These are phyloP conservation scores for Opisthocomus hoazin DNA, from an alignment of 2,113 vertebrate genomes.

Conservation along the genomic window DNA sequence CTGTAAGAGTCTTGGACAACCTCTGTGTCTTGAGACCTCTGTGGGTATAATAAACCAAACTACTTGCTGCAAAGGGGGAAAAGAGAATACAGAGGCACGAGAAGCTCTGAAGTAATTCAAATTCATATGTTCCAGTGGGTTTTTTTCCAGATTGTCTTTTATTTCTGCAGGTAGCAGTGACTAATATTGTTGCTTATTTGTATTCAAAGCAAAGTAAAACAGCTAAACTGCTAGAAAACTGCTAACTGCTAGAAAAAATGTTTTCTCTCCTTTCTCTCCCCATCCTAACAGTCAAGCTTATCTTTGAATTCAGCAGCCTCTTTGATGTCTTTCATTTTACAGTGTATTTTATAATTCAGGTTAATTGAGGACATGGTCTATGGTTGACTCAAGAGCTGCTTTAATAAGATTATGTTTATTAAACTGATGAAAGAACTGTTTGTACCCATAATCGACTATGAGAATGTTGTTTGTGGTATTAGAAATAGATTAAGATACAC, in stretches of 20 bases:
- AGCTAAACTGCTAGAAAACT: background rate
- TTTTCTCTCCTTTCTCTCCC: background rate
- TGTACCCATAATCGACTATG: background rate
- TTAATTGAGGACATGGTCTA: conserved; percentile 48
- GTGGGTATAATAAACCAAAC: background rate
- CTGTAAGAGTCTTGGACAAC: background rate
- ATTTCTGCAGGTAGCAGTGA: background rate
- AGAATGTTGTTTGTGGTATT: conserved; percentile 39
- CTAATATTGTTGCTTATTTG: background rate
- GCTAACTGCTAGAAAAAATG: background rate
- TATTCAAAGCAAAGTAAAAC: background rate
- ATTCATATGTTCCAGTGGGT: background rate
- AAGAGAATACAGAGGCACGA: background rate
- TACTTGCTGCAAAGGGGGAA: background rate
- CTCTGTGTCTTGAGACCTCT: background rate
- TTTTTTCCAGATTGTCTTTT: background rate
- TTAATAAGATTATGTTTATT: conserved; percentile 57
- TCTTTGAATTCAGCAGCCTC: background rate
- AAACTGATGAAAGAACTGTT: conserved; percentile 51
- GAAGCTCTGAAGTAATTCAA: background rate
- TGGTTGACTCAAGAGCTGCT: conserved; percentile 13
- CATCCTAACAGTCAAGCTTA: background rate
- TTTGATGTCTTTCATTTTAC: conserved; percentile 26
- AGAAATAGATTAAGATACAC: conserved; percentile 35
- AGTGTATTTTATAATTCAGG: conserved; percentile 2